Conservation (phyloP, 2,797 vertebrate species). For the Xiphorhynchus erythropygius region DNA sequence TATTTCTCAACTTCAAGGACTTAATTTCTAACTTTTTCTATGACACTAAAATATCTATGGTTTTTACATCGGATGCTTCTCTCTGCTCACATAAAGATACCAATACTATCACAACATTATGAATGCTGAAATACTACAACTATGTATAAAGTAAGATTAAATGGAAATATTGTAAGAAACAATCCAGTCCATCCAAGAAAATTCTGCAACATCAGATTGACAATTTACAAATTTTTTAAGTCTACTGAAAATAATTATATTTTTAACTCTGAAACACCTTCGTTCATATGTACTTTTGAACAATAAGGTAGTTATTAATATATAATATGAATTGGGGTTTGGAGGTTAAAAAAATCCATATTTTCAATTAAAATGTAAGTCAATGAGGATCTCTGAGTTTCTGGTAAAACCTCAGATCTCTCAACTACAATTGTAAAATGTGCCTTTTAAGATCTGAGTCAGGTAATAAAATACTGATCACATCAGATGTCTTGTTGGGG, state of each 20-base stretch:
- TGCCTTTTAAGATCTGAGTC: not conserved
- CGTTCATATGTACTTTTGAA: not conserved
- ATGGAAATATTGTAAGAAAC: not conserved
- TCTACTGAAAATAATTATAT: not conserved
- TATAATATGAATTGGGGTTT: not conserved
- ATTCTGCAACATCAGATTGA: not conserved
- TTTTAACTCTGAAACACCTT: not conserved
- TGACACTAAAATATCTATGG: not conserved
- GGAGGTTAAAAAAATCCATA: not conserved
- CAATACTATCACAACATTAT: not conserved
- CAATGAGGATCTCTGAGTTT: not conserved
- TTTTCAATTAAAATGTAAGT: not conserved
- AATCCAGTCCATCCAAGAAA: not conserved
- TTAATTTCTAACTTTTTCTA: not conserved
- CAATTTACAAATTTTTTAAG: not conserved
- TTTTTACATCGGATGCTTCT: not conserved
- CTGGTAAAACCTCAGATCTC: not conserved
- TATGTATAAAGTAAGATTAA: not conserved
- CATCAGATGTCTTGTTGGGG: too few relatives aligned
- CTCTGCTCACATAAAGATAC: not conserved
- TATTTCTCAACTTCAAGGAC: not conserved
- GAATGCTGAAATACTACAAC: not conserved
- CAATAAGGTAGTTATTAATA: not conserved
- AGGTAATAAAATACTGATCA: not conserved
- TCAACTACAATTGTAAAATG: not conserved